phyloP scores from a whole-genome alignment of 92 coral and sea anemone genomes.

The Parazoanthus darwini region DNA sequence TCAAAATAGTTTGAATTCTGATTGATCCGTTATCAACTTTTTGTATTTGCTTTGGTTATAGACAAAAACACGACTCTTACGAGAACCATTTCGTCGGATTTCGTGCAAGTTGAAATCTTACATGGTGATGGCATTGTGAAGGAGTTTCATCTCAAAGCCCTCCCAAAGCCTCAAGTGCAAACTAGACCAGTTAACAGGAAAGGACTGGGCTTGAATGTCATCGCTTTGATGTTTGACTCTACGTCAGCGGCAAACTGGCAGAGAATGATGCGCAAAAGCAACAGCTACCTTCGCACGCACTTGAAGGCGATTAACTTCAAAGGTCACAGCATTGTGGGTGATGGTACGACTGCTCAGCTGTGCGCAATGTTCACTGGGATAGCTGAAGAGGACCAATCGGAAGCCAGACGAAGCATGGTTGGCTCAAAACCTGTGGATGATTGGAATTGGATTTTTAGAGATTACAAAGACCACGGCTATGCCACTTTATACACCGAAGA shows the following conservation, averaged over 20 bases:
- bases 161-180: conserved; percentile 63
- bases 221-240: conserved; percentile 78
- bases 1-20: too few relatives aligned
- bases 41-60: background rate
- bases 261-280: conserved; percentile 70
- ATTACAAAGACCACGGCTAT: conserved; percentile 65
- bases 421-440: conserved; percentile 61
- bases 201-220: conserved; percentile 71
- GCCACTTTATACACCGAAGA: conserved; percentile 81
- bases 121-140: conserved; percentile 6
- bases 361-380: conserved; percentile 84
- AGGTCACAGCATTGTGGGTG: conserved; percentile 81
- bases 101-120: conserved; percentile 25
- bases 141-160: conserved; percentile 64
- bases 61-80: background rate
- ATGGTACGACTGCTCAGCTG: conserved; percentile 79
- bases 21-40: background rate
- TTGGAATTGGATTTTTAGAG: conserved; percentile 76
- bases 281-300: conserved; percentile 52
- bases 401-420: conserved; percentile 62
- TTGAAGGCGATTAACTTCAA: conserved; percentile 54
- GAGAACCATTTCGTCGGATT: conserved; percentile 29
- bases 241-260: conserved; percentile 80
- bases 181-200: conserved; percentile 45
- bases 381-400: conserved; percentile 59